These are phyloP conservation scores for Triplophysa yarkandensis DNA, from an alignment of 2,797 vertebrate genomes.

Conservation along the genomic window DNA sequence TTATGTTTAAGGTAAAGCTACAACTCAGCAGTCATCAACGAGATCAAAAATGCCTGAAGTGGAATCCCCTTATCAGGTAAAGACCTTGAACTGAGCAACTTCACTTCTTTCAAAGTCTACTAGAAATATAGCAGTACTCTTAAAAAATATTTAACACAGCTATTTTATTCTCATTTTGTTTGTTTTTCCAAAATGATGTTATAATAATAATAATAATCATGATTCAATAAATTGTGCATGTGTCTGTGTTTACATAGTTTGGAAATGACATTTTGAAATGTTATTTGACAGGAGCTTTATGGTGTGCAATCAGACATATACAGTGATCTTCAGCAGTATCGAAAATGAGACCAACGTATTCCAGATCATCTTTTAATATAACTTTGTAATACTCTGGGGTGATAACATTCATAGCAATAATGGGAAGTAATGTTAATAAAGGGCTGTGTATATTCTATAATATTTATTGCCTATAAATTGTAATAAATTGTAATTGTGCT, in stretches of 20 bases:
- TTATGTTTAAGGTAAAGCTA: slow-evolving; percentile 64
- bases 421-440: neutral
- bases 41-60: slow-evolving; percentile 67
- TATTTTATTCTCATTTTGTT: neutral
- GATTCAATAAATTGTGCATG: neutral
- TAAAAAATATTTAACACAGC: neutral
- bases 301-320: slow-evolving; percentile 79
- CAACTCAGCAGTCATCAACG: slow-evolving; percentile 55
- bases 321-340: slow-evolving; percentile 75
- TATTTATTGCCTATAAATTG: neutral
- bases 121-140: neutral
- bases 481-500: neutral
- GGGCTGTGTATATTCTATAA: neutral
- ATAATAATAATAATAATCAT: neutral
- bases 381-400: neutral
- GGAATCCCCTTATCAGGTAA: slow-evolving; percentile 81
- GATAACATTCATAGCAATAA: neutral
- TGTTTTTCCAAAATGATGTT: neutral
- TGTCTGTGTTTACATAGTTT: neutral
- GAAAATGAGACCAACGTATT: slow-evolving; percentile 63
- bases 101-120: neutral
- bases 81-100: neutral
- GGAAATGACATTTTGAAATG: slow-evolving; percentile 10
- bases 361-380: neutral
- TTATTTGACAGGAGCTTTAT: slow-evolving; percentile 74